Evolutionary conservation across 2,888 invertebrate genomes (phyloP), one percentile per base, ranked within the genome.

Genomic region (Orthosia incerta): DNA sequence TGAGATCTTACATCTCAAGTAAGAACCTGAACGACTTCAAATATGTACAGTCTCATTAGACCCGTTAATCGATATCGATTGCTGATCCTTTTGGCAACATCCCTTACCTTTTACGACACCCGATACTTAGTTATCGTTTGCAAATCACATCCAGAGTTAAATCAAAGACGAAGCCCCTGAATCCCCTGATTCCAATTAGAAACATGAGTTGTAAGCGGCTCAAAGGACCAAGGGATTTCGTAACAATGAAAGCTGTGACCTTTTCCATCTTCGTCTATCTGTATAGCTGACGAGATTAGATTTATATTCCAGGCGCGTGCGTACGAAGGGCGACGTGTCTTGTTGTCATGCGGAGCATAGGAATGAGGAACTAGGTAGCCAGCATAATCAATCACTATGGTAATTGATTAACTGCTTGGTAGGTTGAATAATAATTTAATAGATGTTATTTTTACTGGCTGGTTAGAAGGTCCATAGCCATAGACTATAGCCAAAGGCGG

Each of bases 301-400:
- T 80, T 82, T 59, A 68, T 82, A 86, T 83, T 85, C 83, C 12
- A 59, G n/a, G 3, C 39, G 66, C 66, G 79, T 79, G 9, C 26
- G 60, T 9, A 4, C 57, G 67, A 71, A 73, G 79, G 82, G 61
- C 69, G n/a, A 60, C 70, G 70, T 63, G 63, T 66, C 55, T 56
- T 23, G 61, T 79, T 50, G 63, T 3, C 78, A 79, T 69, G 74
- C 48, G 60, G n/a, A 59, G 80, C 71, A 79, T 74, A 63, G 50
- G 76, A 84, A 84, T 84, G 81, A 84, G 81, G 76, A 84, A 81
- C 60, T 60, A 18, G 50, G 56, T 55, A 59, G 55, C 71, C 50
- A 65, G 71, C 56, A 63, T 71, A 75, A 69, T 80, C 61, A 78
- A 68, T 82, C 61, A 72, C 56, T 26, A 76, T 60, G 71, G 56